A percentile compares a stretch with the other conserved stretches of the same genome.
Conservation (phyloP, 2,888 invertebrate species). For the Epicampocera succincta region DNA sequence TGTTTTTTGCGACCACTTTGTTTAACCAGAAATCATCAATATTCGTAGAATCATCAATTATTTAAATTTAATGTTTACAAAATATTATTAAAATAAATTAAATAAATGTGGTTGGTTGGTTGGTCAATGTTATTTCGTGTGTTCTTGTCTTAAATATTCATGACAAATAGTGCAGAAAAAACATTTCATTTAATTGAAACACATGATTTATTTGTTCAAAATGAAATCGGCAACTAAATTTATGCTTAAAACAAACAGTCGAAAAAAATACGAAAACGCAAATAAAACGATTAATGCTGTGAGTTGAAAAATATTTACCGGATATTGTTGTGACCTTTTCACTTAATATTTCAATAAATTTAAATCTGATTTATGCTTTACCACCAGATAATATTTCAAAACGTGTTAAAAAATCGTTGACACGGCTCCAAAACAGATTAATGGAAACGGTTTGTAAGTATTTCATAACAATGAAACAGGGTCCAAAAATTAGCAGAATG, state of each 20-base stretch:
- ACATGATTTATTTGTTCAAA: constrained; percentile 34
- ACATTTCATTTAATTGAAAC: constrained; percentile 18
- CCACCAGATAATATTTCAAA: neutral
- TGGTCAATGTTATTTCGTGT: constrained; percentile 21
- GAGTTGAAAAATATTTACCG: neutral
- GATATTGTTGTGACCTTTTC: too few species aligned
- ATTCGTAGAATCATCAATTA: constrained; percentile 47
- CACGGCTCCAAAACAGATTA: neutral
- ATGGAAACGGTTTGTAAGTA: too few species aligned
- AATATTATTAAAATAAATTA: constrained; percentile 57
- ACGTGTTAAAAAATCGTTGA: neutral
- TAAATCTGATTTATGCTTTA: neutral
- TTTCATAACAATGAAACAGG: too few species aligned
- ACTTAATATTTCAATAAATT: too few species aligned
- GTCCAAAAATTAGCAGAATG: too few species aligned
- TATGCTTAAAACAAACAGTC: neutral
- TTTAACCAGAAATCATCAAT: constrained; percentile 28
- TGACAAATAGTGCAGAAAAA: neutral
- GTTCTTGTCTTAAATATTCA: neutral
- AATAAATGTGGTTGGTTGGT: constrained; percentile 63
- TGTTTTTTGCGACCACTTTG: neutral
- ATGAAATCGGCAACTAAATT: constrained; percentile 13
- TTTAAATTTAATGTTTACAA: constrained; percentile 53
- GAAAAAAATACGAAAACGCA: neutral
- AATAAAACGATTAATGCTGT: neutral